Base-by-base conservation (phyloP, 2,113 vertebrate species). In the Gobius niger region DNA sequence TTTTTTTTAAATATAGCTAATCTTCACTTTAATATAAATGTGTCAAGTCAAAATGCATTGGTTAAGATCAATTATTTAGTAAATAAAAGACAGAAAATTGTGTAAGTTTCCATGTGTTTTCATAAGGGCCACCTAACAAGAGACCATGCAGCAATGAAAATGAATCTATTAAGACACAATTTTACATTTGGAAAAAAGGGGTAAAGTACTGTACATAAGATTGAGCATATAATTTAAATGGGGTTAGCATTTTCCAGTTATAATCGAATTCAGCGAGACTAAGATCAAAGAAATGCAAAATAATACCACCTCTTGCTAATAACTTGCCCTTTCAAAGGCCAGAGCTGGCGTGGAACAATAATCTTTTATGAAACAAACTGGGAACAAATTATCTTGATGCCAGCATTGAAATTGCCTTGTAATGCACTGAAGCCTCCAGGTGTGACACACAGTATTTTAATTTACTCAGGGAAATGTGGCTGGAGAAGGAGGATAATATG, bases 311-410 rank as follows among this genome's bases (percentile, higher is more conserved):
- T 69, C 53, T 72, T 54, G 53, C 65, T 50, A 62, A 51, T 77
- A 70, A 74, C 64, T 49, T 66, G 16, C 1, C 18, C 66, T 75
- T 61, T 68, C 12, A 72, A 70, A 74, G 65, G 76, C 71, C 76
- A 77, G 61, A 70, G 75, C 70, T 75, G 73, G 44, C 14, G 19
- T 70, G 62, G 61, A 68, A 82, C 70, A 81, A 70, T 68, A 53
- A 73, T 75, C 74, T 80, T 82, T 77, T 75, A 64, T 79, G 63
- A 46, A 44, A 73, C 75, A 81, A 78, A 68, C 54, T 44, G 47
- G 49, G 71, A 80, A 67, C 72, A 74, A 76, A 88, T 81, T 74
- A 82, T 79, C 68, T 73, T 67, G 34, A 41, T 69, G 44, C 51
- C 65, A 75, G 70, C 68, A 63, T 78, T 77, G 47, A 70, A 80